phyloP scores from a whole-genome alignment of 2,113 vertebrate species.

The Centropus unirufus region DNA sequence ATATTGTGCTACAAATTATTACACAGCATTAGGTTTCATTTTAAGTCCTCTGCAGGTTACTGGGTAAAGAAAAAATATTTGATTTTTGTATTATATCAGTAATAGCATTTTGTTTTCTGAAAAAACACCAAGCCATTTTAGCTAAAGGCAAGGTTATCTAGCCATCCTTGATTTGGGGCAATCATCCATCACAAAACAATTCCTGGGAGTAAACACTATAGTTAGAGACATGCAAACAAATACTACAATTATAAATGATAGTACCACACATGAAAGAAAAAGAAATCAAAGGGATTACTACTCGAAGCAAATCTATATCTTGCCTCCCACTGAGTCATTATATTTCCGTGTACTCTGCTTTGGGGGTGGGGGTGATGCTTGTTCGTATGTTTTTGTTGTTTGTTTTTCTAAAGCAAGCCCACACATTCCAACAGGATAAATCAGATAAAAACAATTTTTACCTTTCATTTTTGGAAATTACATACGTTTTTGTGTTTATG shows the following conservation, averaged over 20 bases:
- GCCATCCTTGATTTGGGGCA: constrained; percentile 66
- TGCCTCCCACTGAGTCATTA: constrained; percentile 31
- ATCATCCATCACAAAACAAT: constrained; percentile 72
- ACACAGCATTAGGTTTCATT: constrained; percentile 10
- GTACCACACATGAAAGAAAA: constrained; percentile 38
- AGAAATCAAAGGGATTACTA: constrained; percentile 58
- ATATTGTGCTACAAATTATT: not conserved
- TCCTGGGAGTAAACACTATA: constrained; percentile 68
- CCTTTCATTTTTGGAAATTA: not conserved
- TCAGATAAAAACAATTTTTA: not conserved
- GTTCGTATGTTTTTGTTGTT: not conserved
- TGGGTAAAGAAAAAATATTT: constrained; percentile 30
- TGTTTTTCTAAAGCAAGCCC: not conserved
- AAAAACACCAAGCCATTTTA: constrained; percentile 40
- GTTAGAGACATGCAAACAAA: constrained; percentile 67
- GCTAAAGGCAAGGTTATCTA: constrained; percentile 64
- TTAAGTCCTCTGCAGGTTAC: not conserved
- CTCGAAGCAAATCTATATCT: constrained; percentile 41
- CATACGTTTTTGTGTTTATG: not conserved
- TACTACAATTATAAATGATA: constrained; percentile 67
- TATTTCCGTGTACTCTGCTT: constrained; percentile 21
- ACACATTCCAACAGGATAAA: not conserved
- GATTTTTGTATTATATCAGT: constrained; percentile 35
- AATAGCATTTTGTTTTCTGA: constrained; percentile 36
- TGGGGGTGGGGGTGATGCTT: not conserved